These are phyloP conservation scores for Papilio glaucus DNA, from an alignment of 1,140 invertebrate species.

Conservation along the genomic window DNA sequence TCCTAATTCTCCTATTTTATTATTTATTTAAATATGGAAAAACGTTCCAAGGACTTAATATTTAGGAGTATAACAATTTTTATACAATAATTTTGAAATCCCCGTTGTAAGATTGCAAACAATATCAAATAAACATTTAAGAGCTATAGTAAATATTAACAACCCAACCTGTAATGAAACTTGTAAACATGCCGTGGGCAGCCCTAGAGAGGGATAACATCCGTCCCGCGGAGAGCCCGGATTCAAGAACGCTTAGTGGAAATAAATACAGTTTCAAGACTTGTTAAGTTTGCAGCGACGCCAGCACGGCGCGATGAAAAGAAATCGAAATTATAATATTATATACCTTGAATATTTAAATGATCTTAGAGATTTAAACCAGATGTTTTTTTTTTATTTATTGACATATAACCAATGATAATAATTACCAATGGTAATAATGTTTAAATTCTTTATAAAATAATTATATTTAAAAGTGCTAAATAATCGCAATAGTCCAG, in stretches of 20 bases:
- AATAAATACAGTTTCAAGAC: slow-evolving; percentile 10
- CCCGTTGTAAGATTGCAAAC: too few species aligned
- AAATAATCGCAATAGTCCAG: too few species aligned
- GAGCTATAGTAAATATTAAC: background rate
- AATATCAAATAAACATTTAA: background rate
- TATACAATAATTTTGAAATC: slow-evolving; percentile 64
- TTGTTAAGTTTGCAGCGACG: slow-evolving; percentile 10
- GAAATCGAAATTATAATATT: background rate
- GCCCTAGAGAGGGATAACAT: slow-evolving; percentile 9
- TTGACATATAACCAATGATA: too few species aligned
- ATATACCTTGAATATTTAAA: too few species aligned
- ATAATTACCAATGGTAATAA: too few species aligned
- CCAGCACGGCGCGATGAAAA: background rate
- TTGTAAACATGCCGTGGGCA: slow-evolving; percentile 11
- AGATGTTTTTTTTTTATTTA: too few species aligned
- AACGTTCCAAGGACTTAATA: background rate
- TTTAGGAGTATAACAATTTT: slow-evolving; percentile 28
- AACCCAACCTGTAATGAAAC: slow-evolving; percentile 7
- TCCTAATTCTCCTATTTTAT: slow-evolving; percentile 41
- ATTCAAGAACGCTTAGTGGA: slow-evolving; percentile 21
- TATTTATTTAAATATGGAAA: background rate
- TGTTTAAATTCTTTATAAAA: too few species aligned
- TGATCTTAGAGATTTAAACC: too few species aligned
- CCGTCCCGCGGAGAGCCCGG: background rate
- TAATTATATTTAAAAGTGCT: too few species aligned